Evolutionary conservation across 1,140 invertebrate genomes (phyloP), one percentile per base, ranked within the genome.

Genomic region (Drosophila subobscura): DNA sequence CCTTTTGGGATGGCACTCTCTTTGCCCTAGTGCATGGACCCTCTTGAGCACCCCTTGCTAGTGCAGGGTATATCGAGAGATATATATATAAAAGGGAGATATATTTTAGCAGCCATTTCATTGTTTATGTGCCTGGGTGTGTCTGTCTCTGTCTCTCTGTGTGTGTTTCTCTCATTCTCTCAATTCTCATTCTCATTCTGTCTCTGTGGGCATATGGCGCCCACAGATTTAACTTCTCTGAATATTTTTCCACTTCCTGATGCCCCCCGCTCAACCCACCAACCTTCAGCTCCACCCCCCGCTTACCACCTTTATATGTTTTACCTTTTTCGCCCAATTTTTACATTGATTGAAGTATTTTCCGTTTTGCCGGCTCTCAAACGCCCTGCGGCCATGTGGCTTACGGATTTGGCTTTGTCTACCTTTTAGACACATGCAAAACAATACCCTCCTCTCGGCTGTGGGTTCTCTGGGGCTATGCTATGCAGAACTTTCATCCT

Each of bases 291-390:
- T 7, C 6, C 54, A 55, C 29, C 50, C 10, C 49, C 61, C 55
- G 27, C 16, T 41, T 54, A 40, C 27, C 41, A n/a, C 50, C 45
- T 44, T 37, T 37, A 42, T 56, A 44, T 23, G 51, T 51, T 54
- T 6, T 44, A 7, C 50, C 50, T 57, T 49, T 64, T 33, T 67
- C 20, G 53, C 29, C 66, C 79, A 67, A 75, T 83, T 88, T 88
- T 88, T 88, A 89, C 75, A 89, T 77, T 88, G 83, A 88, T 88
- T 88, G 83, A 86, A 83, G 83, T 89, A 88, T 89, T 88, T 88
- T 72, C 75, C 79, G 75, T 77, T 86, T 72, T 74, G 65, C 56
- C 63, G 83, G 71, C 64, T 86, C 67, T 86, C 83, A 77, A 71
- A 79, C 78, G 77, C 78, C 78, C 63, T 41, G 74, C 25, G 73